Evolutionary conservation across 2,888 invertebrate genomes (phyloP).

Genomic region (Drosophila helvetica): DNA sequence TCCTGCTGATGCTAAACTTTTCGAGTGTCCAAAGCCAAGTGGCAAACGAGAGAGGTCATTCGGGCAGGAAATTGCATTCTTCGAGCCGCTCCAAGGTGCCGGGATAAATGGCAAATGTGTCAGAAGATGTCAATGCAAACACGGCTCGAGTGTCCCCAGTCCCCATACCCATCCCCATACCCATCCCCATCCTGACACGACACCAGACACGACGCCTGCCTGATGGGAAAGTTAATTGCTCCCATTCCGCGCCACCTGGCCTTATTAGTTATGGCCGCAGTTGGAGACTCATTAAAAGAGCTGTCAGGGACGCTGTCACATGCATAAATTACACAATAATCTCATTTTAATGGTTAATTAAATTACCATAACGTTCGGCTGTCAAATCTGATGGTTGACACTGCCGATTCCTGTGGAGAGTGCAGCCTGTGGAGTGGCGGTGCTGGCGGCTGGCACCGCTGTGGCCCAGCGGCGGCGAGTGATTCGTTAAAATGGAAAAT

Average conservation of each 20-base stretch:
- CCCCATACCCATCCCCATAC: not conserved
- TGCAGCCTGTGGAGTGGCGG: not conserved
- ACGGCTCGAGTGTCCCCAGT: slow-evolving; percentile 7
- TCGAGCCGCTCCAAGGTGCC: slow-evolving; percentile 11
- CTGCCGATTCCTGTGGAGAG: not conserved
- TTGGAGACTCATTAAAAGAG: slow-evolving; percentile 49
- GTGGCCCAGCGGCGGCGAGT: slow-evolving; percentile 3
- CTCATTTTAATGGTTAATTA: slow-evolving; percentile 69
- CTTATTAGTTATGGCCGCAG: slow-evolving; percentile 32
- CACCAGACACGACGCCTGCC: not conserved
- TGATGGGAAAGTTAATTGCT: slow-evolving; percentile 44
- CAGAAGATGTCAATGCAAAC: slow-evolving; percentile 47
- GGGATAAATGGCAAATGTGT: slow-evolving; percentile 59
- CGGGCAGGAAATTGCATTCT: slow-evolving; percentile 76
- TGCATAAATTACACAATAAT: slow-evolving; percentile 69
- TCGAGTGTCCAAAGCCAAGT: slow-evolving; percentile 22
- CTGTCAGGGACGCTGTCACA: slow-evolving; percentile 43
- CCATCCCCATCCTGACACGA: slow-evolving; percentile 1
- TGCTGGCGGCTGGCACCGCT: not conserved
- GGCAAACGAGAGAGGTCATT: slow-evolving; percentile 32
- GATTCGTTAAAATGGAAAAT: slow-evolving; percentile 35
- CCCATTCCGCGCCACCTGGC: not conserved
- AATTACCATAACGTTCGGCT: slow-evolving; percentile 57
- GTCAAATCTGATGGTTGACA: slow-evolving; percentile 41
- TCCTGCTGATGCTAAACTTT: slow-evolving; percentile 29